These are phyloP conservation scores for Euplagia quadripunctaria DNA, from an alignment of 2,888 invertebrate genomes.

Conservation along the genomic window DNA sequence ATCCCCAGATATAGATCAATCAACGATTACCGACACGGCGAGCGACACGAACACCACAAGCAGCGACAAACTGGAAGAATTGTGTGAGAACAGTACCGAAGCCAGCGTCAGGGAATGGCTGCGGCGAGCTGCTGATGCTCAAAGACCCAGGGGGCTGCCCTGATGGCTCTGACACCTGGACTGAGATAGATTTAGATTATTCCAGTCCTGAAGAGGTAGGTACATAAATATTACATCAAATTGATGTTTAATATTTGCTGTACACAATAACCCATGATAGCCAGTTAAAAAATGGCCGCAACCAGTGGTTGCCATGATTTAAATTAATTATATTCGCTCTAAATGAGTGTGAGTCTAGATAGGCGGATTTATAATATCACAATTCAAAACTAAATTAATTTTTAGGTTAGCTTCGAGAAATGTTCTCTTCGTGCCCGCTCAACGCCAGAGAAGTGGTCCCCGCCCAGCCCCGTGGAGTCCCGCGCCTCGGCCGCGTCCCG, in stretches of 20 bases:
- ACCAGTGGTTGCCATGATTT: too few species aligned
- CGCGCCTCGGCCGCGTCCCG: conserved; percentile 75
- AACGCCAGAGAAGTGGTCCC: conserved; percentile 74
- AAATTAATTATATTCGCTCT: too few species aligned
- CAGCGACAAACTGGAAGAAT: conserved; percentile 73
- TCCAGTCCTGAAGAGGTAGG: conserved; percentile 89
- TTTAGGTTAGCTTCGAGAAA: conserved; percentile 84
- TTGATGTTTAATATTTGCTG: too few species aligned
- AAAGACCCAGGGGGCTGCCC: conserved; percentile 60
- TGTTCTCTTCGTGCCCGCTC: conserved; percentile 82
- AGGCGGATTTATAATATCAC: not conserved
- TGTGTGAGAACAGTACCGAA: conserved; percentile 72
- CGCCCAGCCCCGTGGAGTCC: conserved; percentile 72
- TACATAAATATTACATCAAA: too few species aligned
- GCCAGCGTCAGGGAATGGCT: conserved; percentile 80
- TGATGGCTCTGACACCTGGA: conserved; percentile 89
- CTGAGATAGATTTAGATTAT: conserved; percentile 91
- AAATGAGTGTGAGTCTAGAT: too few species aligned
- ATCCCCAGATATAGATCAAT: conserved; percentile 70
- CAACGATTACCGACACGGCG: conserved; percentile 75
- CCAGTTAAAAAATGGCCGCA: too few species aligned
- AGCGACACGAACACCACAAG: conserved; percentile 73
- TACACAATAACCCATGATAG: too few species aligned
- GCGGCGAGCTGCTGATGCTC: conserved; percentile 65
- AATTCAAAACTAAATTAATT: not conserved